Evolutionary conservation across 2,797 vertebrate genomes (phyloP), one percentile per base, ranked within the genome.

Genomic region (Merluccius polli): DNA sequence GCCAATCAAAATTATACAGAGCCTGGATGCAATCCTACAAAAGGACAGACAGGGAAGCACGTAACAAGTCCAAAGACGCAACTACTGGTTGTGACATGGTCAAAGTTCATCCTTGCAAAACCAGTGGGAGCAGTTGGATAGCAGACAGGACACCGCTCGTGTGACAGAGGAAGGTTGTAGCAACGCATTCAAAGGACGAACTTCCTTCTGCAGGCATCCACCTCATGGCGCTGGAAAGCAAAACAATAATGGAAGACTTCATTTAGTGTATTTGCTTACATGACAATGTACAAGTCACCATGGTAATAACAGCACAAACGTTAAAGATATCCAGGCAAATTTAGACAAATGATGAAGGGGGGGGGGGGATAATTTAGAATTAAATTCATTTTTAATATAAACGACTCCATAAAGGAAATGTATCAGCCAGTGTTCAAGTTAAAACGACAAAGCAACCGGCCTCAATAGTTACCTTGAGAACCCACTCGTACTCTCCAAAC

Each of bases 401-500:
- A 13, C 4, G 30, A 48, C 38, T 21, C 10, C 27, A 13, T 3
- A 38, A 35, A 16, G 67, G 18, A 36, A 63, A n/a, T n/a, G 6
- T 16, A 24, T 7, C 4, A 2, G 9, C 7, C 9, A 33, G 38
- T 30, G 32, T 24, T 32, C 8, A 29, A 71, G 70, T 9, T 72
- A 24, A 72, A 72, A 33, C 70, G 32, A 32, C 18, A 12, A 21
- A 10, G 67, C 5, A 70, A 12, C 69, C 7, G 18, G 0, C 13
- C 27, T 12, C 36, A 1, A 35, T 24, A 82, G 93, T 89, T 90
- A 98, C 98, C 96, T 99, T 99, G 86, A 98, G 95, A 84, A 99
- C 94, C 98, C 98, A 99, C 90, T 99, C 98, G 38, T 98, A 99
- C 78, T 99, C 97, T 71, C 98, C 98, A 79, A 95, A 99, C 89